These are phyloP conservation scores for Leptopilina syphax DNA, from an alignment of 2,888 invertebrate species.

Conservation along the genomic window DNA sequence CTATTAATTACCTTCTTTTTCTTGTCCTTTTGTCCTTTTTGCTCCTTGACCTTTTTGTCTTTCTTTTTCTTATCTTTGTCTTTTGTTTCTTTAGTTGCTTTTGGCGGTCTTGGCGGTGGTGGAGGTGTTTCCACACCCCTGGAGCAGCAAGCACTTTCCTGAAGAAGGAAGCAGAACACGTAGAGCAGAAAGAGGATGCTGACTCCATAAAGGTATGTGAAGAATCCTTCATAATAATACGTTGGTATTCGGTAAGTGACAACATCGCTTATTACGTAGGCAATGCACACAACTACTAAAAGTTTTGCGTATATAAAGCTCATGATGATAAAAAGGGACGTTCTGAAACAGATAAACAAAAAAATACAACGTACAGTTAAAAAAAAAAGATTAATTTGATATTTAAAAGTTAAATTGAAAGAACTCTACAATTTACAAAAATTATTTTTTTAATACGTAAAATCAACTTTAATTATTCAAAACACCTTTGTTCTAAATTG, in stretches of 20 bases:
- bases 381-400: not conserved
- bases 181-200: constrained; percentile 95
- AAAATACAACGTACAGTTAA: constrained; percentile 53
- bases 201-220: constrained; percentile 94
- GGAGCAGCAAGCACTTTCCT: constrained; percentile 92
- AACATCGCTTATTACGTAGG: constrained; percentile 96
- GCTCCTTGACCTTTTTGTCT: constrained; percentile 80
- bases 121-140: constrained; percentile 80
- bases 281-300: constrained; percentile 94
- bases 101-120: constrained; percentile 81
- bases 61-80: constrained; percentile 83
- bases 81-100: constrained; percentile 83
- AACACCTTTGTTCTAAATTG: too few species aligned
- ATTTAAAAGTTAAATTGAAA: too few species aligned
- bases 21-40: constrained; percentile 79
- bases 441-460: too few species aligned
- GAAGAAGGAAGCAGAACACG: constrained; percentile 95
- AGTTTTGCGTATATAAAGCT: constrained; percentile 98
- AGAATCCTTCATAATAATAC: constrained; percentile 96
- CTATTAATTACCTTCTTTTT: constrained; percentile 77
- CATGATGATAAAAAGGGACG: constrained; percentile 95
- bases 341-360: constrained; percentile 81
- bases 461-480: too few species aligned
- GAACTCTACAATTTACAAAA: too few species aligned
- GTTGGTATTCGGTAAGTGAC: constrained; percentile 94